These are phyloP conservation scores for Castor canadensis DNA, from an alignment of 2,113 vertebrate genomes.

Conservation along the genomic window DNA sequence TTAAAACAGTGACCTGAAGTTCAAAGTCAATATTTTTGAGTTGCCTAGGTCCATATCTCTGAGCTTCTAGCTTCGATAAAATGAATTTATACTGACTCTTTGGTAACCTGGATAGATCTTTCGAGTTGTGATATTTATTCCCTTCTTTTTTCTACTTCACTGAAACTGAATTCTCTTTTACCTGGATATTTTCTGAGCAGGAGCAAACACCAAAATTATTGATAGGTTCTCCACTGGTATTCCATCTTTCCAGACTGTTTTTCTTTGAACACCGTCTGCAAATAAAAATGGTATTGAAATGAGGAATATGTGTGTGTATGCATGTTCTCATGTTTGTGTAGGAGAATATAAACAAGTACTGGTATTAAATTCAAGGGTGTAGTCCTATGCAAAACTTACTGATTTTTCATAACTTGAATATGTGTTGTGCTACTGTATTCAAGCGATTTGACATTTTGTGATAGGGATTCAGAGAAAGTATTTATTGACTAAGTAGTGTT, in stretches of 20 bases:
- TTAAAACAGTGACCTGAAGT: constrained; percentile 36
- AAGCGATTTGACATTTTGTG: background rate
- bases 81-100: constrained; percentile 46
- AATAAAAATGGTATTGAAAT: constrained; percentile 57
- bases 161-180: constrained; percentile 71
- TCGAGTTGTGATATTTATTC: background rate
- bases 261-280: constrained; percentile 87
- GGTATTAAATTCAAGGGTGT: background rate
- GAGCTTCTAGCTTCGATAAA: constrained; percentile 28
- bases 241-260: constrained; percentile 84
- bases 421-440: background rate
- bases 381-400: background rate
- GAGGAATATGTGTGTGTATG: background rate
- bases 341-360: background rate
- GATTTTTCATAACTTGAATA: constrained; percentile 3
- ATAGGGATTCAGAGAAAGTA: background rate
- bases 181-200: constrained; percentile 87
- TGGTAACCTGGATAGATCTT: background rate
- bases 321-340: background rate
- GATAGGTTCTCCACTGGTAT: constrained; percentile 82
- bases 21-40: constrained; percentile 46
- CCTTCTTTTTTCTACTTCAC: background rate
- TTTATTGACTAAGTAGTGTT: background rate
- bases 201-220: constrained; percentile 86
- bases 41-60: background rate